phyloP scores from a whole-genome alignment of 92 coral and sea anemone species.

The Umimayanthus kanabou region DNA sequence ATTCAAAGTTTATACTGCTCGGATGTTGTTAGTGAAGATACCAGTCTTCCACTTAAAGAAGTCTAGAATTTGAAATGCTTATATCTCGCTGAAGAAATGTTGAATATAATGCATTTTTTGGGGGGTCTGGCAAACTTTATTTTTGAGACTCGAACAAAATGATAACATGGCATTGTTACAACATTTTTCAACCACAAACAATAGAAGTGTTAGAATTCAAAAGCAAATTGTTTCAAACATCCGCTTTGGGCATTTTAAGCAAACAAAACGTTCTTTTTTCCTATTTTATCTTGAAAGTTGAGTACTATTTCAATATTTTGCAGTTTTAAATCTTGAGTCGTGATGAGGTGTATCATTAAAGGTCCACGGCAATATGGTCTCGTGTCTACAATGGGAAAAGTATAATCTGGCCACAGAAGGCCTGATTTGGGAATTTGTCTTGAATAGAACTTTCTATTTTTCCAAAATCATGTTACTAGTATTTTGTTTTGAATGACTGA shows the following conservation, averaged over 20 bases:
- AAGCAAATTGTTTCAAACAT: not conserved
- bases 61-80: not conserved
- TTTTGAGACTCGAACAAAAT: not conserved
- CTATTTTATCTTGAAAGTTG: not conserved
- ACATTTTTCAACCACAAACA: constrained; percentile 4
- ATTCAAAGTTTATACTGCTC: not conserved
- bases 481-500: no score
- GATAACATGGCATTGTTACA: not conserved
- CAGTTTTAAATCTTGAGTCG: not conserved
- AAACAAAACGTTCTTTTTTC: not conserved
- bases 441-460: no score
- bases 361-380: constrained; percentile 32
- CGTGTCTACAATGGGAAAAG: constrained; percentile 29
- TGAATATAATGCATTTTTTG: not conserved
- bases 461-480: no score
- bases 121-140: not conserved
- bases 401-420: not conserved
- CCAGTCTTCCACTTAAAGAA: not conserved
- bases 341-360: constrained; percentile 7
- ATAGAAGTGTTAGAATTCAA: not conserved
- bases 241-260: not conserved
- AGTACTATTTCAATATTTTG: not conserved
- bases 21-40: not conserved
- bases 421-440: not conserved
- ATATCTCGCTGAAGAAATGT: not conserved